Percentiles rank a stretch among this genome's conserved stretches.
phyloP scores from a whole-genome alignment of 2,797 vertebrate genomes.

The Tiaroga cobitis region DNA sequence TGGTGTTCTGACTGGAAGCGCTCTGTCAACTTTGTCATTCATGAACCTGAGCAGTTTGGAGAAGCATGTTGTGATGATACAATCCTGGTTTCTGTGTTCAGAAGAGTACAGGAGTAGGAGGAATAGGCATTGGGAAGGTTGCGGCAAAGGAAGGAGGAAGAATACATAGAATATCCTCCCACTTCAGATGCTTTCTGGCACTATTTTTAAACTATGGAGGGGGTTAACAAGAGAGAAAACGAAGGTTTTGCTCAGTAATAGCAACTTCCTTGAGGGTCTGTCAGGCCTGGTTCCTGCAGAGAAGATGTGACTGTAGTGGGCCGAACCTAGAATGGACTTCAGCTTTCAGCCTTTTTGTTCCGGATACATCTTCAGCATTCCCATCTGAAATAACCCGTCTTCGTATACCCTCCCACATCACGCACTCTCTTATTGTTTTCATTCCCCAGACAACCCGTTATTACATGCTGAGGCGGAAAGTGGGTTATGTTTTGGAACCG shows the following conservation, averaged over 20 bases:
- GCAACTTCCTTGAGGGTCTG: constrained; percentile 19
- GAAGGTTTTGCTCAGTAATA: constrained; percentile 36
- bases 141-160: not conserved
- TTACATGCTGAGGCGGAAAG: constrained; percentile 66
- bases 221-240: constrained; percentile 44
- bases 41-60: not conserved
- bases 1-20: constrained; percentile 3
- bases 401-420: constrained; percentile 25
- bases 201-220: constrained; percentile 44
- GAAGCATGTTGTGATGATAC: not conserved
- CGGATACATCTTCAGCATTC: not conserved
- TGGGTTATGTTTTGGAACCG: constrained; percentile 74
- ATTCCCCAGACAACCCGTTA: constrained; percentile 65
- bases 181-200: constrained; percentile 20
- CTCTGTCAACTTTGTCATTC: not conserved
- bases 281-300: constrained; percentile 20
- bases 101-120: constrained; percentile 14
- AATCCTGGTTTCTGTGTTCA: constrained; percentile 19
- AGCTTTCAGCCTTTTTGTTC: not conserved
- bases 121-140: constrained; percentile 15
- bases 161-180: constrained; percentile 36
- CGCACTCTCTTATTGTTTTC: constrained; percentile 48
- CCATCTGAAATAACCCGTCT: constrained; percentile 18
- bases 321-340: constrained; percentile 19
- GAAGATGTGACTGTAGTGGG: not conserved